Evolutionary conservation across 2,797 vertebrate genomes (phyloP).

Genomic region (Garrulus glandarius): DNA sequence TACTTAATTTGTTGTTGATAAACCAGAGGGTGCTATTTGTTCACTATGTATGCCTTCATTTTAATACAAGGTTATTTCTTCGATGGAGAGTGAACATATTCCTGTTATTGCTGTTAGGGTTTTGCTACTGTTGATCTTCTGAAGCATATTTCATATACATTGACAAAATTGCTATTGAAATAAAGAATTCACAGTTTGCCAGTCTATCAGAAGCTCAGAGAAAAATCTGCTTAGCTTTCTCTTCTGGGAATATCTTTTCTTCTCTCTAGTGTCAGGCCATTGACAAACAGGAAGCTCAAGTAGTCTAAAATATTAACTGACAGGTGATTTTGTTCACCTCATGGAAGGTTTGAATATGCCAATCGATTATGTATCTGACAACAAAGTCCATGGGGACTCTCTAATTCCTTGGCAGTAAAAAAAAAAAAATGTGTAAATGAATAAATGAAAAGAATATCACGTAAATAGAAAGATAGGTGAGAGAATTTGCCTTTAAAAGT

Average conservation of each 20-base stretch:
- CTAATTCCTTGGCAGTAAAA: not conserved
- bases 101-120: not conserved
- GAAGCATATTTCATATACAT: not conserved
- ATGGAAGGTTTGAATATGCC: conserved; percentile 37
- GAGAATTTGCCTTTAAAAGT: not conserved
- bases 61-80: not conserved
- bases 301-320: not conserved
- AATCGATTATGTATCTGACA: not conserved
- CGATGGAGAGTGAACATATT: not conserved
- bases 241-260: not conserved
- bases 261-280: not conserved
- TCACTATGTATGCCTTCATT: not conserved
- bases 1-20: not conserved
- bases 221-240: conserved; percentile 39
- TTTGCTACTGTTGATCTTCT: not conserved
- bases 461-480: not conserved
- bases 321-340: conserved; percentile 38
- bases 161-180: not conserved
- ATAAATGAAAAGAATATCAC: not conserved
- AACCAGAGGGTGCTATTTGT: not conserved
- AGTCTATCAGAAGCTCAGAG: not conserved
- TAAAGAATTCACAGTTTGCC: not conserved
- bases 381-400: not conserved
- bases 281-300: conserved; percentile 17
- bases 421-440: not conserved